A percentile compares a stretch with the other conserved stretches of the same genome.
phyloP scores from a whole-genome alignment of 2,888 invertebrate species.

The Morinoia aosen region DNA sequence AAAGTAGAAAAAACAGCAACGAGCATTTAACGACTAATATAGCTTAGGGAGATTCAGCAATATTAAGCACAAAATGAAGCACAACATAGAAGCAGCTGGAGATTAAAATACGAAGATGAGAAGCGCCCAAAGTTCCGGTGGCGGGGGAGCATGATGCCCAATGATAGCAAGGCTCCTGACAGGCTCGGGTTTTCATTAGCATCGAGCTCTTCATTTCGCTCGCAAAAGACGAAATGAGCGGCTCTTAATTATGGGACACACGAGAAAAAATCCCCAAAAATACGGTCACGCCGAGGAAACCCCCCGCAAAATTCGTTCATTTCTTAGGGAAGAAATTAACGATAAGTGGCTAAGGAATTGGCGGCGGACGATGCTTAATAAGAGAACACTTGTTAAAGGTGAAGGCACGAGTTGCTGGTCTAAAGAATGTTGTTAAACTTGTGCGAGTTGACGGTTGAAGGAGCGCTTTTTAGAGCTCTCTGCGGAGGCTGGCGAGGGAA shows the following conservation, averaged over 20 bases:
- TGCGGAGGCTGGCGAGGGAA: background rate
- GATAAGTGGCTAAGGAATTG: constrained; percentile 37
- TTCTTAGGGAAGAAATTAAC: constrained; percentile 41
- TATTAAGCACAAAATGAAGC: background rate
- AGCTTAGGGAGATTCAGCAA: background rate
- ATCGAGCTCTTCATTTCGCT: constrained; percentile 29
- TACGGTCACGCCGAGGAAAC: constrained; percentile 33
- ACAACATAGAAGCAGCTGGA: background rate
- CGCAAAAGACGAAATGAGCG: constrained; percentile 52
- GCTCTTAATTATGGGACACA: constrained; percentile 49
- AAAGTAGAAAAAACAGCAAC: background rate
- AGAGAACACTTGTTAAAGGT: constrained; percentile 12
- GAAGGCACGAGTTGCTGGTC: background rate
- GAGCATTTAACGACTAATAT: background rate
- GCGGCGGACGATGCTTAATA: background rate
- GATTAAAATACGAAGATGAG: background rate
- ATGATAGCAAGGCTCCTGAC: background rate
- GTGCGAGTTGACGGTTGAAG: background rate
- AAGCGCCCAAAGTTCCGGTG: background rate
- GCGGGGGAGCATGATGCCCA: background rate
- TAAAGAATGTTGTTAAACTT: background rate
- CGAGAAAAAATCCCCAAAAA: constrained; percentile 49
- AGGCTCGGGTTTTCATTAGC: constrained; percentile 32
- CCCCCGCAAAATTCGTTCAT: constrained; percentile 18
- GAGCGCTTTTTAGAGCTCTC: background rate